These are phyloP conservation scores for Drosophila orosa DNA, from an alignment of 1,140 invertebrate genomes.

Conservation along the genomic window DNA sequence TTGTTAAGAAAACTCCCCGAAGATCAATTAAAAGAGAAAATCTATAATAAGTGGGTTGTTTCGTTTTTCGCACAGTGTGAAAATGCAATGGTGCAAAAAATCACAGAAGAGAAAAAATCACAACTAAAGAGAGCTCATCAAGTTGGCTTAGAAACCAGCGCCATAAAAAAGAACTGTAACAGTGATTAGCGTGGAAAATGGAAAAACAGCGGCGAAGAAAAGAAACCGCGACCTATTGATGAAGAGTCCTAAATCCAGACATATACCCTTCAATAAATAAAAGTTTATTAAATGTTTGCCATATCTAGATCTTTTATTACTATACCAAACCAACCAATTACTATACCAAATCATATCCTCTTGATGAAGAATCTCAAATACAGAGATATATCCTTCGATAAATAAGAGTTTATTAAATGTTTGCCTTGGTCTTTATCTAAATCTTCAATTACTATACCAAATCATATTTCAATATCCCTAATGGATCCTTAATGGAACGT, in stretches of 20 bases:
- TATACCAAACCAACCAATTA: no score
- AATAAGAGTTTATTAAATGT: background rate
- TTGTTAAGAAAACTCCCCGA: no score
- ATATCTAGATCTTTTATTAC: conserved; percentile 24
- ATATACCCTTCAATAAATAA: background rate
- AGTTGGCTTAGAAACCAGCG: conserved; percentile 16
- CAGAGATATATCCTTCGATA: background rate
- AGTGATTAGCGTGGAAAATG: conserved; percentile 8
- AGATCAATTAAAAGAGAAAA: background rate
- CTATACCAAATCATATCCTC: conserved; percentile 36
- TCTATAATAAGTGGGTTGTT: background rate
- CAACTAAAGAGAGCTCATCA: conserved; percentile 6
- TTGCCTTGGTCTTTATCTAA: conserved; percentile 3
- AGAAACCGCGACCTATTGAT: background rate
- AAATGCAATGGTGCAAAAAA: conserved; percentile 15
- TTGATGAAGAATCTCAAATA: background rate
- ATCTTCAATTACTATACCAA: conserved; percentile 26
- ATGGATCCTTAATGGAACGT: conserved; percentile 47
- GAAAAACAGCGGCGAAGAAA: background rate
- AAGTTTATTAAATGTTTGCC: background rate
- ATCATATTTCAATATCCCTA: conserved; percentile 49
- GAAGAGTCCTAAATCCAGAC: background rate
- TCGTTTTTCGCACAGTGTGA: conserved; percentile 7
- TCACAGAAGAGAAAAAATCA: conserved; percentile 2
- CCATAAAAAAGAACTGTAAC: conserved; percentile 12